Conservation (phyloP, 2,888 invertebrate species). For the Spatulosminthurus flaviceps region DNA sequence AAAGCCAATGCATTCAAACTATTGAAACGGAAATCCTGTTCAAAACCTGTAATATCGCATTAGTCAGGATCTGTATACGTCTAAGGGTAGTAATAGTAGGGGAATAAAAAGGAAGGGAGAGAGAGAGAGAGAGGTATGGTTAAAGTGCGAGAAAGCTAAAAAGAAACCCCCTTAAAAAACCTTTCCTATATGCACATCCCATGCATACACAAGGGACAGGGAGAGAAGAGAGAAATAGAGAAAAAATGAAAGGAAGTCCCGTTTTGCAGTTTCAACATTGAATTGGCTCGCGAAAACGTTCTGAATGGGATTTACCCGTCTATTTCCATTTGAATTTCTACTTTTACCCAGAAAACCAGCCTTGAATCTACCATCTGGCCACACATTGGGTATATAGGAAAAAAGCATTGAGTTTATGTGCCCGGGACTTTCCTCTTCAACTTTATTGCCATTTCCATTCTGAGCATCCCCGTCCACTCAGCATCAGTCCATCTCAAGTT, state of each 20-base stretch:
- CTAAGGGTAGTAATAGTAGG: background rate
- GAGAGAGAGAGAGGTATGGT: background rate
- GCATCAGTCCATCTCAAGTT: constrained; percentile 21
- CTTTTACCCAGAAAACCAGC: background rate
- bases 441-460: constrained; percentile 46
- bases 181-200: background rate
- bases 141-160: background rate
- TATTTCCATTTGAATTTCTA: constrained; percentile 38
- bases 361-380: background rate
- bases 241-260: constrained; percentile 26
- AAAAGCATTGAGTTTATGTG: background rate
- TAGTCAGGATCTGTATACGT: constrained; percentile 2
- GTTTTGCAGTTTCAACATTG: constrained; percentile 29
- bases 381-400: background rate
- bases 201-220: background rate
- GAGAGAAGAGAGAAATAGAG: constrained; percentile 15
- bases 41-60: constrained; percentile 15
- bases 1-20: constrained; percentile 33
- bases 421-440: constrained; percentile 11
- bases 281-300: constrained; percentile 43
- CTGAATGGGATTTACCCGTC: constrained; percentile 44
- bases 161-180: no score
- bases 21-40: constrained; percentile 31
- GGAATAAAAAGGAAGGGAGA: background rate
- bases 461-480: constrained; percentile 32